Evolutionary conservation across 2,888 invertebrate genomes (phyloP), one percentile per base, ranked within the genome.

Genomic region (Junonia oenone): DNA sequence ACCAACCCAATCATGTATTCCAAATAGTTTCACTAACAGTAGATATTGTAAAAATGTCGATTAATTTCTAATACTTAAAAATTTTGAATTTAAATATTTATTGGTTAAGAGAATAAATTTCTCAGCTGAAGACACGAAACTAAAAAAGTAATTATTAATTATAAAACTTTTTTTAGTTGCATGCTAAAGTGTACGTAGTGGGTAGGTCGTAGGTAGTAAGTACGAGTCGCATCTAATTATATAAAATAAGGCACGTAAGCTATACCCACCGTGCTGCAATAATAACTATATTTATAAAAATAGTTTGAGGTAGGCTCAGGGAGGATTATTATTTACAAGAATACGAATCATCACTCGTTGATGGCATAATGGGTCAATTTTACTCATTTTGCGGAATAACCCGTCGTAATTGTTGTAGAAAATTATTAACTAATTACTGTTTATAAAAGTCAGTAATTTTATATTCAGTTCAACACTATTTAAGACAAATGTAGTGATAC

Each of bases 251-350:
- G 17, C 38, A n/a, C 31, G 31, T 33, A 33, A 11, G 31, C n/a
- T 33, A 33, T n/a, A 33, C 31, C 11, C 19, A 40, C 17, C 38
- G 17, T 37, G 15, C 15, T 15, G 27, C 27, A 27, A 45, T 26
- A 45, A 45, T 45, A 45, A 45, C 45, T 14, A 27, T 45, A 22
- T 27, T 45, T 26, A 14, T 45, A 15, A 26, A 45, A 45, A 45
- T 27, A 45, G 27, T 26, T 45, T 8, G 13, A 45, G 13, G 11
- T 40, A 19, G 9, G 19, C 19, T 40, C 11, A 27, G 13, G 14
- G 9, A 15, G 27, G 2, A 45, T 45, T 27, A 29, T 29, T 45
- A 15, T 45, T 27, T 45, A 9, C 27, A 45, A 45, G 27, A 45
- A 45, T 27, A 45, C 1, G 45, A 45, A 45, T 13, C 27, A 45